Evolutionary conservation across 2,113 vertebrate species (phyloP).

Genomic region (Proterorhinus semilunaris): DNA sequence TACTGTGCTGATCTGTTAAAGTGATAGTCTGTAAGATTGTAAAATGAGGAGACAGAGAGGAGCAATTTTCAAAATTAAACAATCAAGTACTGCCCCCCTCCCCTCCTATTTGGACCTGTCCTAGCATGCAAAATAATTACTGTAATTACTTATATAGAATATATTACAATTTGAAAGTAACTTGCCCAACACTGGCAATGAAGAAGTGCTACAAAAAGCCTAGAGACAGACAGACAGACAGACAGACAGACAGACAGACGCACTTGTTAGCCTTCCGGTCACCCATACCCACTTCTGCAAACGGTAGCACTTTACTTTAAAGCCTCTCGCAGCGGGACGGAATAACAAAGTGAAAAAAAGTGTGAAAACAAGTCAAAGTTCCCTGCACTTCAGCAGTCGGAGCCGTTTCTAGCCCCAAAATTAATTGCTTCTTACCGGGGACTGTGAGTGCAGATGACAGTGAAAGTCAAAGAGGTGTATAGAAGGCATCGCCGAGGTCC

Average conservation of each 20-base stretch:
- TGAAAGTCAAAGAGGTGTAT: constrained; percentile 72
- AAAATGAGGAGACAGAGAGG: too few relatives aligned
- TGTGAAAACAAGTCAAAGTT: constrained; percentile 72
- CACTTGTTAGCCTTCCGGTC: constrained; percentile 76
- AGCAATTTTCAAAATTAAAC: too few relatives aligned
- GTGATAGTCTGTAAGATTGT: too few relatives aligned
- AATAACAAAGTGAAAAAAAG: constrained; percentile 68
- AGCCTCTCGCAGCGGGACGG: constrained; percentile 66
- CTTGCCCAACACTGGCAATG: too few relatives aligned
- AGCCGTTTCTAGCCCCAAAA: constrained; percentile 64
- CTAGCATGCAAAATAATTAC: too few relatives aligned
- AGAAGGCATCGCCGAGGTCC: constrained; percentile 69
- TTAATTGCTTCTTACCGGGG: constrained; percentile 78
- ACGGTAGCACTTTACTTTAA: constrained; percentile 78
- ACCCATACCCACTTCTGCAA: constrained; percentile 71
- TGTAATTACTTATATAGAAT: too few relatives aligned
- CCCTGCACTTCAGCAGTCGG: constrained; percentile 69
- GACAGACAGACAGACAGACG: constrained; percentile 36
- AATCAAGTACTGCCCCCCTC: too few relatives aligned
- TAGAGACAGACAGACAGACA: constrained; percentile 27
- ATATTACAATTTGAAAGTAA: too few relatives aligned
- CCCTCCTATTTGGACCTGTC: too few relatives aligned
- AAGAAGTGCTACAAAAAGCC: constrained; percentile 11
- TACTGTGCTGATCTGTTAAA: too few relatives aligned
- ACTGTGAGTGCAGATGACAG: constrained; percentile 74